phyloP scores from a whole-genome alignment of 2,888 invertebrate genomes.

The Hypercompe scribonia region DNA sequence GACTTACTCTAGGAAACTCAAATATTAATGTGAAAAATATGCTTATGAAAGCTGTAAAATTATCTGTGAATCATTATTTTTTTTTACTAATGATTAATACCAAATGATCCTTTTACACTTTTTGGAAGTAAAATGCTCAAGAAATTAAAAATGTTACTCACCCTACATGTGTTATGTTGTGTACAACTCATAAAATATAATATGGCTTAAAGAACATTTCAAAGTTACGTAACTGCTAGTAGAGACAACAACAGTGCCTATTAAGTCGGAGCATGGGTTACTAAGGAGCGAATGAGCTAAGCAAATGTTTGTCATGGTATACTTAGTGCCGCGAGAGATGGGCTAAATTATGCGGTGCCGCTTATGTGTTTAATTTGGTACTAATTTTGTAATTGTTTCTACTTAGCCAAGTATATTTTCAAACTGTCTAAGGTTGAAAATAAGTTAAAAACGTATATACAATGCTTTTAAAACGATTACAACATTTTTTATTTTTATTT shows the following conservation, averaged over 20 bases:
- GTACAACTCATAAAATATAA: background rate
- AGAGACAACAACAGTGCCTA: constrained; percentile 21
- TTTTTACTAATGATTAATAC: too few species aligned
- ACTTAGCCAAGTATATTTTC: background rate
- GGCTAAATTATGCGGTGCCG: background rate
- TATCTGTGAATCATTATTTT: too few species aligned
- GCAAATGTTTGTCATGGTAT: constrained; percentile 17
- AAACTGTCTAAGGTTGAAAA: background rate
- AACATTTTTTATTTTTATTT: background rate
- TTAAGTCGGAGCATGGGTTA: constrained; percentile 19
- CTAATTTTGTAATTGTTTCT: background rate
- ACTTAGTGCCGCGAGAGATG: constrained; percentile 20
- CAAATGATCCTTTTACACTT: background rate
- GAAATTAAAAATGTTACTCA: background rate
- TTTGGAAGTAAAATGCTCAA: background rate
- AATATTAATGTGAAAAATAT: background rate
- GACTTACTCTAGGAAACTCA: background rate
- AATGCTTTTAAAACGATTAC: background rate
- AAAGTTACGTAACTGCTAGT: constrained; percentile 25
- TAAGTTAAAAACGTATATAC: background rate
- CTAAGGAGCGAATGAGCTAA: constrained; percentile 16
- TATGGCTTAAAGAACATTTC: background rate
- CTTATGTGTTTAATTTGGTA: background rate
- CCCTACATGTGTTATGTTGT: background rate
- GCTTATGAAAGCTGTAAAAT: background rate